phyloP scores from a whole-genome alignment of 2,888 invertebrate genomes.

The Acleris literana region DNA sequence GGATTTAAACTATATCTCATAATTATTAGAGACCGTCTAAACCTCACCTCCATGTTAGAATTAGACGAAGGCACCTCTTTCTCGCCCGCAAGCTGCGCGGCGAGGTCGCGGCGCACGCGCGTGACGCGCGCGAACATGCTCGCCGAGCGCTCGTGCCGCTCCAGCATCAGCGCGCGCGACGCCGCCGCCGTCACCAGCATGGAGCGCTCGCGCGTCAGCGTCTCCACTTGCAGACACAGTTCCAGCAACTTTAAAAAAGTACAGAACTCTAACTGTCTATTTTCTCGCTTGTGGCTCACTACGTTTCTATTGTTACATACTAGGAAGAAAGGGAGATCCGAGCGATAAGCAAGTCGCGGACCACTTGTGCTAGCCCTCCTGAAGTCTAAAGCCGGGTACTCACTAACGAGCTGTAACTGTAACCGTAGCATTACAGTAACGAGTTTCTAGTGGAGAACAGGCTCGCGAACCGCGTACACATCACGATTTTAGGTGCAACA shows the following conservation, averaged over 20 bases:
- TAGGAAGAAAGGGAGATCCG: too few relatives aligned
- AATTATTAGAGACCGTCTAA: background rate
- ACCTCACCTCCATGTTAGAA: constrained; percentile 52
- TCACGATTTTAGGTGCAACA: too few relatives aligned
- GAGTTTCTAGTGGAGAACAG: too few relatives aligned
- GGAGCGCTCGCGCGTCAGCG: constrained; percentile 64
- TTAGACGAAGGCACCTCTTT: constrained; percentile 51
- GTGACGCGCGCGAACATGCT: constrained; percentile 66
- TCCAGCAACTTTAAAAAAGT: constrained; percentile 57
- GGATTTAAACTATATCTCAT: background rate
- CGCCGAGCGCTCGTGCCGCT: constrained; percentile 72
- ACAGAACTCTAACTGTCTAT: too few relatives aligned
- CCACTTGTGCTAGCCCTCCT: too few relatives aligned
- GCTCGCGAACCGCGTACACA: too few relatives aligned
- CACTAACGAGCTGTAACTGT: too few relatives aligned
- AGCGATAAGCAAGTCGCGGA: too few relatives aligned
- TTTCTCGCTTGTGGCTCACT: too few relatives aligned
- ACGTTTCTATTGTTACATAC: too few relatives aligned
- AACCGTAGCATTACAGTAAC: too few relatives aligned
- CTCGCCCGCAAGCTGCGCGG: constrained; percentile 55
- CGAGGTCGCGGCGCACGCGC: constrained; percentile 62
- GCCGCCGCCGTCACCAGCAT: constrained; percentile 68
- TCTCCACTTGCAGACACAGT: constrained; percentile 70
- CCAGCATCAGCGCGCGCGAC: constrained; percentile 72
- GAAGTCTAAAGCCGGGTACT: too few relatives aligned